Evolutionary conservation across 1,140 invertebrate species (phyloP), one percentile per base, ranked within the genome.

Genomic region (Drosophila insularis): DNA sequence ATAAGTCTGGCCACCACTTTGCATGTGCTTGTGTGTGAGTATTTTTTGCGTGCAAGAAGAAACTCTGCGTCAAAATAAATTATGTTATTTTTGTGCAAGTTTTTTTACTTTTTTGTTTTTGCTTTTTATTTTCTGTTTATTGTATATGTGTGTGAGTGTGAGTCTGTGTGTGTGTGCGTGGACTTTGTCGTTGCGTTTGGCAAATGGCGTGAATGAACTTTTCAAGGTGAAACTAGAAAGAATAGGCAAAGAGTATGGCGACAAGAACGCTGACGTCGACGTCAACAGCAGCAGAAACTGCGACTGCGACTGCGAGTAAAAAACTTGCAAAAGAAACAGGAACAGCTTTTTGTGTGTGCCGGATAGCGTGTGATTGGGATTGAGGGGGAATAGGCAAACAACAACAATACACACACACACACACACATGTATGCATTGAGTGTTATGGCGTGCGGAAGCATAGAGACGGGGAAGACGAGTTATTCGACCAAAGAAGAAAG

Each of bases 161-260:
- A 10, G 40, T 61, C 19, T 35, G 17, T 70, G 43, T 5, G 32
- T 14, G 19, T 8, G 39, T 63, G 61, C 59, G 58, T 50, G 74
- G 82, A 86, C 79, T 86, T 87, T 74, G 75, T 65, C 78, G 80
- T 74, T 90, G 81, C 78, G 82, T 87, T 87, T 72, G 74, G 67
- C 69, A 77, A 55, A 58, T 43, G 72, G 71, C 89, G 89, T 89
- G 89, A 90, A 90, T 90, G 89, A 90, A 90, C 89, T 90, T 90
- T 90, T 90, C 89, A 90, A 90, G 89, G 89, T 90, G 89, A 90
- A 90, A 86, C 81, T 89, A 87, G 84, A 80, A 72, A 90, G 85
- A 84, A 89, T 89, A 87, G 82, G 72, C 78, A 86, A 86, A 86
- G 81, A 81, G 74, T 72, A 76, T 11, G 71, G 35, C 65, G 59